Conservation (phyloP, 2,888 invertebrate species). For the Drosophila melanocephala region DNA sequence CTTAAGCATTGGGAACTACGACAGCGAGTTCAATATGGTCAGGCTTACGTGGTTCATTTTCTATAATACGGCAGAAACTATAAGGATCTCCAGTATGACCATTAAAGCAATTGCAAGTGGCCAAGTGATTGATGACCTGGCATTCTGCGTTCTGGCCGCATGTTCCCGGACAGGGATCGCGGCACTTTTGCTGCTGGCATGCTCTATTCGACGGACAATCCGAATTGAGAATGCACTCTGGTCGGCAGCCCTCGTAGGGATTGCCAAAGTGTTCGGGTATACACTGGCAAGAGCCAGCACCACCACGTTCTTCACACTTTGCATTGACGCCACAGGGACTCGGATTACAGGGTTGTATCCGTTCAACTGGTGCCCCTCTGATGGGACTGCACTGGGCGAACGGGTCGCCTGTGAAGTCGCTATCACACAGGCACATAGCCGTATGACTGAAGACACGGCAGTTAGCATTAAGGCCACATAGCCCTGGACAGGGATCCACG, state of each 20-base stretch:
- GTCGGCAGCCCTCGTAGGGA: conserved; percentile 91
- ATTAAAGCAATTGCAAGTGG: conserved; percentile 87
- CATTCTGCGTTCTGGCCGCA: conserved; percentile 89
- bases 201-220: conserved; percentile 89
- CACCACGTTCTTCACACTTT: conserved; percentile 90
- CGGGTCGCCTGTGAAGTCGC: conserved; percentile 88
- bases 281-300: conserved; percentile 91
- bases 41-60: conserved; percentile 86
- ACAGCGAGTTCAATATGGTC: neutral
- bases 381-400: conserved; percentile 85
- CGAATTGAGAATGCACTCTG: conserved; percentile 88
- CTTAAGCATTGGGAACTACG: neutral
- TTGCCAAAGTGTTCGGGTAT: conserved; percentile 90
- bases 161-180: conserved; percentile 88
- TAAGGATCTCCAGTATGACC: conserved; percentile 90
- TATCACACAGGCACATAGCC: conserved; percentile 87
- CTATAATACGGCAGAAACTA: conserved; percentile 87
- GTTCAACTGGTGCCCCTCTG: conserved; percentile 86
- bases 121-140: conserved; percentile 88
- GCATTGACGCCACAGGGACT: conserved; percentile 88
- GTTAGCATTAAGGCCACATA: conserved; percentile 88
- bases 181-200: conserved; percentile 89
- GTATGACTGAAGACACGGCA: conserved; percentile 87
- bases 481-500: conserved; percentile 87
- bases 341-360: conserved; percentile 86